Base-by-base conservation (phyloP, 2,888 invertebrate genomes). In the Megastigmus dorsalis region DNA sequence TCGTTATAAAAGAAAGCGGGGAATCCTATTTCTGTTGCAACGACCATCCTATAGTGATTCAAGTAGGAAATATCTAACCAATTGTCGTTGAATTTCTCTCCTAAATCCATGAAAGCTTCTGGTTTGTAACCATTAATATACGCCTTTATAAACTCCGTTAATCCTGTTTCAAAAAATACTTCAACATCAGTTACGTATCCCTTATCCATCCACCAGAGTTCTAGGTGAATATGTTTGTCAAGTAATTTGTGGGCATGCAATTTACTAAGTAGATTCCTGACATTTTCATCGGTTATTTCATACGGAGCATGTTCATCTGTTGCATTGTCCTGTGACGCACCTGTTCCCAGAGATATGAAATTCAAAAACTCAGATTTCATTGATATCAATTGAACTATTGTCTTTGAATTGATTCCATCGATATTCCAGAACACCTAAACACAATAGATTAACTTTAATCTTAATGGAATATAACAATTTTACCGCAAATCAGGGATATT, bases 1-100 rank as follows among this genome's bases (percentile, higher is more conserved):
- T 81, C 79, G n/a, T 80, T 83, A 15, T 82, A 81, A 38, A 87
- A 79, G 0, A 86, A 41, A 0, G 84, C 86, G 0, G 88, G 85
- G 26, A 89, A 75, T 74, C 89, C 90, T 43, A 89, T 80, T 52
- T 89, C 89, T 2, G 87, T 89, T 0, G 88, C 84, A 9, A 88
- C 80, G 3, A 81, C 79, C 78, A 83, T 81, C 65, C 83, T 82
- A 52, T 78, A 84, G 1, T 82, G 72, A 30, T 78, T 78, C 0
- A 79, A 68, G 43, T 82, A 84, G 0, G 30, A 3, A 1, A 86
- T 54, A 26, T 45, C 50, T 20, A 84, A 82, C 55, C 38, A 54
- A 23, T 81, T 81, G 0, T 77, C 0, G 3, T 63, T 69, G 0
- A 38, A 71, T 48, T 63, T 41, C 23, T 63, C 63, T 6, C 26